These are phyloP conservation scores for Apis florea DNA, from an alignment of 1,140 invertebrate species.

Conservation along the genomic window DNA sequence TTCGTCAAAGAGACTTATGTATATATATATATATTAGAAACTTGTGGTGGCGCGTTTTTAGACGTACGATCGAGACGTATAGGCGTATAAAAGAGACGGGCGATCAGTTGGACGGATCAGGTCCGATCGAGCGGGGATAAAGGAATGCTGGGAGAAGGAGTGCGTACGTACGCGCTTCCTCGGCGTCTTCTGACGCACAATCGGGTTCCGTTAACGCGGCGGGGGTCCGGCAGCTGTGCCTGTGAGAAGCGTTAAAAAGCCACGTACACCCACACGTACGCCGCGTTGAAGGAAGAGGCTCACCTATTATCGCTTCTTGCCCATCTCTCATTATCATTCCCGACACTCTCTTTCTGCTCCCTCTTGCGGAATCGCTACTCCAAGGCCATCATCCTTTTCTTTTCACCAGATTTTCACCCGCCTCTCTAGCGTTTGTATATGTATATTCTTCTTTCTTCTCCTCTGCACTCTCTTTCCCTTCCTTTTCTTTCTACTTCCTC, in stretches of 20 bases:
- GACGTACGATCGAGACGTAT: not conserved
- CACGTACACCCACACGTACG: constrained; percentile 29
- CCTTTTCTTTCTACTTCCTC: too few relatives aligned
- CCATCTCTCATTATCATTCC: constrained; percentile 73
- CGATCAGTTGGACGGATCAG: not conserved
- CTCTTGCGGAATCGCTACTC: constrained; percentile 54
- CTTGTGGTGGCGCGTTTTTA: too few relatives aligned
- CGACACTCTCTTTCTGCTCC: constrained; percentile 60
- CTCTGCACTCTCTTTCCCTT: too few relatives aligned
- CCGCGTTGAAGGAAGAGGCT: constrained; percentile 49
- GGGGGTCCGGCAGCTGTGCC: constrained; percentile 63
- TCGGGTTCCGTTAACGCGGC: constrained; percentile 68
- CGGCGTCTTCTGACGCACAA: constrained; percentile 48
- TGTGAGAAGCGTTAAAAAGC: constrained; percentile 63
- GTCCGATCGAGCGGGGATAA: constrained; percentile 15
- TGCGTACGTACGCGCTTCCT: not conserved
- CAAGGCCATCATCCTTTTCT: constrained; percentile 1
- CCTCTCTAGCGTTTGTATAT: too few relatives aligned
- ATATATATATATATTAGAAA: too few relatives aligned
- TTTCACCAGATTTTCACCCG: not conserved
- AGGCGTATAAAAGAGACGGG: not conserved
- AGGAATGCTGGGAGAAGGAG: constrained; percentile 35
- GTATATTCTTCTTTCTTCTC: too few relatives aligned
- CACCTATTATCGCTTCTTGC: constrained; percentile 65
- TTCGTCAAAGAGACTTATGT: too few relatives aligned